These are phyloP conservation scores for Aldabrachelys gigantea DNA, from an alignment of 2,113 vertebrate genomes.

Conservation along the genomic window DNA sequence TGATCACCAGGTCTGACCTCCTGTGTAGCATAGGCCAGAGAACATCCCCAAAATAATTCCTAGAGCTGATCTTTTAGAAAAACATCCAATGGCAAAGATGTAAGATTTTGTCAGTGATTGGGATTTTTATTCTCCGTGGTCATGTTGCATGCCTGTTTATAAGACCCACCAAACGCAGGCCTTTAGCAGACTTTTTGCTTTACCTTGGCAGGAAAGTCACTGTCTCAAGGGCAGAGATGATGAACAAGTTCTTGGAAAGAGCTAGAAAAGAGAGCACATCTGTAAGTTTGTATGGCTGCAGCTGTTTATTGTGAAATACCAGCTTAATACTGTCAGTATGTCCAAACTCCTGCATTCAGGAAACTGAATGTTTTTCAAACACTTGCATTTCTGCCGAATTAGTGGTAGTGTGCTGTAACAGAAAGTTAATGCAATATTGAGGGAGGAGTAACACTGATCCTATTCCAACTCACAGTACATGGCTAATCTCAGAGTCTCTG, in stretches of 20 bases:
- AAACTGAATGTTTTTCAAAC: not conserved
- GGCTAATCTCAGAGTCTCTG: not conserved
- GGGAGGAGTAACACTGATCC: not conserved
- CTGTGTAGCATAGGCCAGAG: not conserved
- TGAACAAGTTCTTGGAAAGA: not conserved
- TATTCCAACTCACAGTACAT: not conserved
- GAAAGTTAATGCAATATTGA: not conserved
- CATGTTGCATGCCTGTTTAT: not conserved
- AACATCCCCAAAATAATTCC: too few relatives aligned
- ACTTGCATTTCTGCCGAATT: not conserved
- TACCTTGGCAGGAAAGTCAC: not conserved
- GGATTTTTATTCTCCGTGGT: not conserved
- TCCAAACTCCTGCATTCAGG: not conserved
- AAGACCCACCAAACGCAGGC: not conserved
- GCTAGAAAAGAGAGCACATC: not conserved
- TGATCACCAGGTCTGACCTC: too few relatives aligned
- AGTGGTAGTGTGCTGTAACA: not conserved
- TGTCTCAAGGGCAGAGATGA: not conserved
- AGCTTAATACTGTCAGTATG: not conserved
- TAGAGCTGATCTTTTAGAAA: too few relatives aligned
- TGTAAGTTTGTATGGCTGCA: not conserved
- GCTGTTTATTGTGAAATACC: not conserved
- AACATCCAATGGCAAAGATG: too few relatives aligned
- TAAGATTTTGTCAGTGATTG: not conserved
- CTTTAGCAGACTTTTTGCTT: not conserved